These are phyloP conservation scores for Cheilosia urbana DNA, from an alignment of 2,888 invertebrate species.

Conservation along the genomic window DNA sequence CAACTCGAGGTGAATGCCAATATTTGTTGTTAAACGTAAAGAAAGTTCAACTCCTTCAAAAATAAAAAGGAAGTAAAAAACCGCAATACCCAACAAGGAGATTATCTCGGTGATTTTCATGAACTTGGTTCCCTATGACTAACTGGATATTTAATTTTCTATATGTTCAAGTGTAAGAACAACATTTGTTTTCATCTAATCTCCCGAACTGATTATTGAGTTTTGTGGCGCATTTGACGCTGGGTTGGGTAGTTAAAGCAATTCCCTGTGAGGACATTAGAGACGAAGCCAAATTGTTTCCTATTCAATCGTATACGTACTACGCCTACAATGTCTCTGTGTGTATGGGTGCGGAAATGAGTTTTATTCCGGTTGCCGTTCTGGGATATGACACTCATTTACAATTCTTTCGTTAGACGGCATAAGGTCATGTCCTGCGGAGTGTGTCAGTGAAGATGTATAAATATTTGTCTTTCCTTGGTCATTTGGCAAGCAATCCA, in stretches of 20 bases:
- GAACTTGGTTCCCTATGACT: conserved; percentile 2
- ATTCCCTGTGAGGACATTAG: conserved; percentile 49
- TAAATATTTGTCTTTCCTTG: conserved; percentile 45
- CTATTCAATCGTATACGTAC: conserved; percentile 42
- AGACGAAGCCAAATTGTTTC: conserved; percentile 58
- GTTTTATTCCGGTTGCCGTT: conserved; percentile 63
- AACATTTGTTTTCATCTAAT: conserved; percentile 64
- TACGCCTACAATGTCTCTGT: background rate
- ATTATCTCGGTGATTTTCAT: background rate
- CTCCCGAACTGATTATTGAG: conserved; percentile 49
- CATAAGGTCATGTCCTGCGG: conserved; percentile 5
- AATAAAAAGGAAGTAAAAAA: too few species aligned
- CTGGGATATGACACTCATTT: conserved; percentile 59
- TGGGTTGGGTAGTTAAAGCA: conserved; percentile 47
- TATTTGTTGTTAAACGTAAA: too few species aligned
- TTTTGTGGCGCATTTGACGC: conserved; percentile 26
- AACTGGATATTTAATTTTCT: conserved; percentile 24
- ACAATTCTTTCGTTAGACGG: conserved; percentile 46
- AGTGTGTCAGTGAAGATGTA: conserved; percentile 21
- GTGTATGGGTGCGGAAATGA: conserved; percentile 42
- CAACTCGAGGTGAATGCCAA: too few species aligned
- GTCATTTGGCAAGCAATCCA: conserved; percentile 66
- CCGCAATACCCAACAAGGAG: too few species aligned
- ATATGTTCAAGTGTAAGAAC: conserved; percentile 8
- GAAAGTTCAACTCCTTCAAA: too few species aligned